A percentile compares a stretch with the other conserved stretches of the same genome.
Evolutionary conservation across 2,797 vertebrate species (phyloP).

Genomic region (Poeciliopsis paucimaculata): DNA sequence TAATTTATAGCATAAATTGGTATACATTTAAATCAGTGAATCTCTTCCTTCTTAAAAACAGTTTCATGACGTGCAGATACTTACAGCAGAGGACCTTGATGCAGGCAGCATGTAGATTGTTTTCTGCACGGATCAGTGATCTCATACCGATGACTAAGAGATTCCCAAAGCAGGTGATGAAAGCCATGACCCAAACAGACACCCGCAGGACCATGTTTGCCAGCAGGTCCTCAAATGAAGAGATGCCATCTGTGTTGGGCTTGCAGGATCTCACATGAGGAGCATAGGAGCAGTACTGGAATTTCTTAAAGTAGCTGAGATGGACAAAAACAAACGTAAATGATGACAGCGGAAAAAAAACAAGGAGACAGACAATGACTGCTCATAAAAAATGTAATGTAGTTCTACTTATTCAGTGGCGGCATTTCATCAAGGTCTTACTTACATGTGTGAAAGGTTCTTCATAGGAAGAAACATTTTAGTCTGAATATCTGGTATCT

Average conservation of each 20-base stretch:
- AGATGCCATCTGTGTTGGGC: slow-evolving; percentile 88
- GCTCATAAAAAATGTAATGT: not conserved
- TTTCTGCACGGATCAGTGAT: slow-evolving; percentile 87
- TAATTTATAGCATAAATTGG: not conserved
- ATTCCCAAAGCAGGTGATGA: slow-evolving; percentile 89
- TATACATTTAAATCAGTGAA: not conserved
- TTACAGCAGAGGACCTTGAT: slow-evolving; percentile 91
- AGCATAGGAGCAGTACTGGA: slow-evolving; percentile 88
- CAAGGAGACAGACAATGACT: not conserved
- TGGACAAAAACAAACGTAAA: not conserved
- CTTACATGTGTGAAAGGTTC: slow-evolving; percentile 85
- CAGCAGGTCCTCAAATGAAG: slow-evolving; percentile 88
- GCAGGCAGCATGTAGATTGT: slow-evolving; percentile 84
- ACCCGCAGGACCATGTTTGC: slow-evolving; percentile 85
- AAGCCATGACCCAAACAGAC: slow-evolving; percentile 89
- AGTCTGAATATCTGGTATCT: slow-evolving; percentile 82
- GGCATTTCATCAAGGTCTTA: slow-evolving; percentile 9
- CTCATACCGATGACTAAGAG: slow-evolving; percentile 89
- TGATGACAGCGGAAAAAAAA: not conserved
- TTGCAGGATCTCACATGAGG: slow-evolving; percentile 86
- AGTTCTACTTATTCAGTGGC: not conserved
- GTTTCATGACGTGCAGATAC: slow-evolving; percentile 46
- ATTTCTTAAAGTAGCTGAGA: slow-evolving; percentile 87
- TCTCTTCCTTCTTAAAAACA: not conserved
- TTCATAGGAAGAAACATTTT: slow-evolving; percentile 84